These are phyloP conservation scores for Drosophila guanche DNA, from an alignment of 1,140 invertebrate species.

Conservation along the genomic window DNA sequence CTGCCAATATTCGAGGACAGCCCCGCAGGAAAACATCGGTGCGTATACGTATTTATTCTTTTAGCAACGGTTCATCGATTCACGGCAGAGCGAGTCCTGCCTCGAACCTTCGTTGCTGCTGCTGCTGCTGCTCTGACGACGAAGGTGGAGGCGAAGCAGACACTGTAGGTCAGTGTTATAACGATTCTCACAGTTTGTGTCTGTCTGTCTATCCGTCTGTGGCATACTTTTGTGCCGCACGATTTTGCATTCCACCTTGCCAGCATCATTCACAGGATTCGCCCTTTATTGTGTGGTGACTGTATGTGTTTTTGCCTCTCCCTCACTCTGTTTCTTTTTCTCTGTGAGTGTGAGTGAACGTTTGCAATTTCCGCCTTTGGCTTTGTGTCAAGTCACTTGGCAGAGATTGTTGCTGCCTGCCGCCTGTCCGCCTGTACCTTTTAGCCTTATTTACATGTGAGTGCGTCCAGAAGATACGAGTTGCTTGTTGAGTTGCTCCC, in stretches of 20 bases:
- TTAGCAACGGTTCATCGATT: conserved; percentile 15
- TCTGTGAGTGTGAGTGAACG: conserved; percentile 25
- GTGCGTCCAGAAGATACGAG: conserved; percentile 7
- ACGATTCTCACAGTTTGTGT: conserved; percentile 37
- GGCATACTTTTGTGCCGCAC: conserved; percentile 65
- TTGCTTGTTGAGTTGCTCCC: background rate
- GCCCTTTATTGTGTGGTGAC: conserved; percentile 12
- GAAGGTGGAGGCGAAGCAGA: too few relatives aligned
- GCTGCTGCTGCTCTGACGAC: conserved; percentile 27
- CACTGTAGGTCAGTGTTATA: conserved; percentile 78
- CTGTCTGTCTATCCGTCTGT: conserved; percentile 39
- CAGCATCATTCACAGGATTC: conserved; percentile 48
- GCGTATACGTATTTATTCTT: conserved; percentile 31
- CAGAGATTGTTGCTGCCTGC: conserved; percentile 13
- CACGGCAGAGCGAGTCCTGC: too few relatives aligned
- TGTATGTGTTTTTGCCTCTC: conserved; percentile 9
- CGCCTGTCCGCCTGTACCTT: conserved; percentile 31
- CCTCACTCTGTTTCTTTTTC: background rate
- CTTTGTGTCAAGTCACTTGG: conserved; percentile 74
- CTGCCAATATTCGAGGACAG: conserved; percentile 41
- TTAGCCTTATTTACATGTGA: conserved; percentile 64
- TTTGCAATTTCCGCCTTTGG: conserved; percentile 69
- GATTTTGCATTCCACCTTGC: conserved; percentile 49
- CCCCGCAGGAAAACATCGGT: conserved; percentile 32
- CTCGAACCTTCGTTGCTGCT: conserved; percentile 12